A percentile compares a stretch with the other conserved stretches of the same genome.
Evolutionary conservation across 2,888 invertebrate species (phyloP).

Genomic region (Oligia strigilis): DNA sequence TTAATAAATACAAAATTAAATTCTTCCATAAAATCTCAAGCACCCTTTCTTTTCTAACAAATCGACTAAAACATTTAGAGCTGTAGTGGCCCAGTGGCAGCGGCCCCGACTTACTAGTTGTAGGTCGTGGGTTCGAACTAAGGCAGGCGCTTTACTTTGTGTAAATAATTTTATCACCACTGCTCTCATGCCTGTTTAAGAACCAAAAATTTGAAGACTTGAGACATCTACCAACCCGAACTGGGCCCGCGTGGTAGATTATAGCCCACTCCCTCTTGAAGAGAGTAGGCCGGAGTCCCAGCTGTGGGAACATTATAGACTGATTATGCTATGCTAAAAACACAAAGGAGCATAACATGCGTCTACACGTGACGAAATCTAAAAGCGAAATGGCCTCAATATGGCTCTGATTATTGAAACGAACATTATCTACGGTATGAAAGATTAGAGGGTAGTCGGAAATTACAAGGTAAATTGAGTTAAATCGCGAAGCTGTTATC

Average conservation of each 20-base stretch:
- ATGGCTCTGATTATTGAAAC: slow-evolving; percentile 35
- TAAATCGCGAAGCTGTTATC: slow-evolving; percentile 50
- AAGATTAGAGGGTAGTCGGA: slow-evolving; percentile 47
- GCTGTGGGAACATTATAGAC: background rate
- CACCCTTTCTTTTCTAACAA: background rate
- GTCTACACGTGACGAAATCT: slow-evolving; percentile 1
- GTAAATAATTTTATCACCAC: too few species aligned
- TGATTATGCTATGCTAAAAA: background rate
- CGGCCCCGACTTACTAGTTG: too few species aligned
- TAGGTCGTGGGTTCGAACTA: too few species aligned
- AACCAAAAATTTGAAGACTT: too few species aligned
- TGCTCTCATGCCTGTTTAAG: too few species aligned
- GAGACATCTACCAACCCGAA: too few species aligned
- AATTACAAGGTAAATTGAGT: slow-evolving; percentile 57
- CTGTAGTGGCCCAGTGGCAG: background rate
- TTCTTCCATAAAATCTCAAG: background rate
- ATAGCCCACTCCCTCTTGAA: background rate
- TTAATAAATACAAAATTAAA: slow-evolving; percentile 1
- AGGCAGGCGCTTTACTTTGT: too few species aligned
- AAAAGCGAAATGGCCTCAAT: slow-evolving; percentile 17
- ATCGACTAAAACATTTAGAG: background rate
- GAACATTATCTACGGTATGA: slow-evolving; percentile 43
- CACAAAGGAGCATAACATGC: slow-evolving; percentile 3
- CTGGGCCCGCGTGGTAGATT: background rate
- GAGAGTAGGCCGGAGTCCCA: background rate